phyloP scores from a whole-genome alignment of 2,888 invertebrate species.

The Agriopis marginaria region DNA sequence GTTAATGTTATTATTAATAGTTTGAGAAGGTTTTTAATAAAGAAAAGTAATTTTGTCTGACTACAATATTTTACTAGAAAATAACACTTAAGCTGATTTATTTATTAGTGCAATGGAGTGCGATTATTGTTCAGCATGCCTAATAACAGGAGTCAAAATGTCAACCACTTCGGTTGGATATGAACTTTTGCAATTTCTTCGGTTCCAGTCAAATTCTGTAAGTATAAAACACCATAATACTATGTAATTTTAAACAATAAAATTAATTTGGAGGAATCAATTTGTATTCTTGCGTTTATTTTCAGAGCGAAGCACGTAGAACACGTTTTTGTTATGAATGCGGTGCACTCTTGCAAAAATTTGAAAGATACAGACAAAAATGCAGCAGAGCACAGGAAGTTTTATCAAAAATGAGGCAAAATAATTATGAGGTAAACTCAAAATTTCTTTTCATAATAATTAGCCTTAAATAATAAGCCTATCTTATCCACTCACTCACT shows the following conservation, averaged over 20 bases:
- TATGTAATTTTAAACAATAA: neutral
- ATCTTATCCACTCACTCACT: too few species aligned
- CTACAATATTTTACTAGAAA: neutral
- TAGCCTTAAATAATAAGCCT: too few species aligned
- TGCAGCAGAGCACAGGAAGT: constrained; percentile 50
- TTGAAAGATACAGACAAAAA: constrained; percentile 52
- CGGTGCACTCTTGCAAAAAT: constrained; percentile 49
- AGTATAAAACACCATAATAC: neutral
- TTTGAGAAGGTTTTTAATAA: too few species aligned
- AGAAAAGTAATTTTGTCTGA: too few species aligned
- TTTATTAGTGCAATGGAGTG: constrained; percentile 41
- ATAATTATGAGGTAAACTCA: constrained; percentile 9
- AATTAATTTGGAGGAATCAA: too few species aligned
- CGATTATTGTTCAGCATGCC: constrained; percentile 52
- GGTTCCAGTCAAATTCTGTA: neutral
- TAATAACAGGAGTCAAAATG: constrained; percentile 54
- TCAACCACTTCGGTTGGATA: constrained; percentile 31
- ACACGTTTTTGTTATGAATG: constrained; percentile 53
- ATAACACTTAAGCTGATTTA: neutral
- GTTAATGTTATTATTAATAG: too few species aligned
- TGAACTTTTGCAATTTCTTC: constrained; percentile 11
- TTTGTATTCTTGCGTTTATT: neutral
- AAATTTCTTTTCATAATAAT: neutral
- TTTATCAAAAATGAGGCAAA: constrained; percentile 33
- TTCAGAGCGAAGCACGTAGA: constrained; percentile 24